Evolutionary conservation across 2,797 vertebrate species (phyloP), one percentile per base, ranked within the genome.

Genomic region (Denticeps clupeoides): DNA sequence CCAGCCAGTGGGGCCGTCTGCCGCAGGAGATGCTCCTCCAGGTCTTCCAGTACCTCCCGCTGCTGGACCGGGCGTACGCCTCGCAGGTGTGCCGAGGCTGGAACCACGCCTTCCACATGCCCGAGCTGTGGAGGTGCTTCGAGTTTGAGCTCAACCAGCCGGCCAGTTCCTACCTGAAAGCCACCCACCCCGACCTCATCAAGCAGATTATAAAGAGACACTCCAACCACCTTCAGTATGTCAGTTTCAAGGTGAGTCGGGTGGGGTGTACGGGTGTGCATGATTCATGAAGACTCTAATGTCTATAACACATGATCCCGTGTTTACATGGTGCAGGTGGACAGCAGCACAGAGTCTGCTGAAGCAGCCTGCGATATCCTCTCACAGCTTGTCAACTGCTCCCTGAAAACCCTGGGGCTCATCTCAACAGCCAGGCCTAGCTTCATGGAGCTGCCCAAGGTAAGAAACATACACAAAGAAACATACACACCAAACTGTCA

Each of bases 391-490:
- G 94, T 98, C 56, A 98, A 97, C 29, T 98, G 94, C 64, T 98
- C 94, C 16, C 78, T 97, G 60, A 97, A 98, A 82, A 98, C 94
- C 23, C 83, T 98, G 63, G 93, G 94, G 58, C 87, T 98, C 62
- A 97, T 97, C 73, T 97, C 94, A 45, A 97, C 93, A 12, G 93
- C 94, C 53, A 83, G 90, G 54, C 94, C 94, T 68, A 97, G 93
- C 72, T 98, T 98, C 78, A 94, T 97, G 92, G 92, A 97, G 77
- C 85, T 98, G 72, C 90, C 89, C 64, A 96, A 95, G 93, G 93
- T 98, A n/a, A n/a, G n/a, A n/a, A n/a, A n/a, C n/a, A n/a, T n/a
- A n/a, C n/a, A n/a, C n/a, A n/a, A n/a, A n/a, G n/a, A n/a, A n/a
- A n/a, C n/a, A n/a, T n/a, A n/a, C n/a, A n/a, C n/a, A n/a, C n/a